Conservation (phyloP, 2,888 invertebrate species). For the Branchipolynoe longqiensis region DNA sequence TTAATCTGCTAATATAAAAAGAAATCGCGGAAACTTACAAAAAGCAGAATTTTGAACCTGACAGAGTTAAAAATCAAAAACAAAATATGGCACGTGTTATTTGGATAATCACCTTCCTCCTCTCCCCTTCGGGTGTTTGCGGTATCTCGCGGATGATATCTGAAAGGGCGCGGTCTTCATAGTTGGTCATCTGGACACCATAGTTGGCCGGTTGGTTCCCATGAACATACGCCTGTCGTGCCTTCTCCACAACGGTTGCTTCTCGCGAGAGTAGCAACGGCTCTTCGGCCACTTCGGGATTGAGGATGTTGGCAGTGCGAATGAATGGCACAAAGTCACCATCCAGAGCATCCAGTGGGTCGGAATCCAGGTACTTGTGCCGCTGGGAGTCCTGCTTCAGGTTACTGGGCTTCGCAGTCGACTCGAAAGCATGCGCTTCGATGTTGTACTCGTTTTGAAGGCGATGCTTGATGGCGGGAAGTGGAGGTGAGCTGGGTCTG, state of each 20-base stretch:
- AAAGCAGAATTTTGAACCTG: no score
- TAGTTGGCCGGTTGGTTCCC: slow-evolving; percentile 78
- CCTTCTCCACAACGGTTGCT: slow-evolving; percentile 74
- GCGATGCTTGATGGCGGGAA: slow-evolving; percentile 64
- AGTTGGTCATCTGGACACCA: slow-evolving; percentile 72
- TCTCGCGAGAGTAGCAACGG: slow-evolving; percentile 79
- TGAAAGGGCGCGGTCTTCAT: slow-evolving; percentile 59
- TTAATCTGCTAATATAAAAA: no score
- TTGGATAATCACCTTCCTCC: slow-evolving; percentile 35
- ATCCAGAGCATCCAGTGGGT: slow-evolving; percentile 65
- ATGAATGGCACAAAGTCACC: slow-evolving; percentile 79
- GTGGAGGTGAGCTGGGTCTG: slow-evolving; percentile 62
- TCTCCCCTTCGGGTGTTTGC: slow-evolving; percentile 15
- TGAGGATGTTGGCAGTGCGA: slow-evolving; percentile 78
- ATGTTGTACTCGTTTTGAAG: slow-evolving; percentile 14
- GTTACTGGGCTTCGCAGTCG: neutral
- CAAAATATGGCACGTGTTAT: no score
- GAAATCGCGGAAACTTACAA: no score
- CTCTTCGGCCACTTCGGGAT: slow-evolving; percentile 77
- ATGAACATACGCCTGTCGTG: slow-evolving; percentile 77
- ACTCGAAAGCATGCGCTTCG: slow-evolving; percentile 21
- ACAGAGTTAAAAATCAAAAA: no score
- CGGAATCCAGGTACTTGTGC: slow-evolving; percentile 62
- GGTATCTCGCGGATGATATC: slow-evolving; percentile 34
- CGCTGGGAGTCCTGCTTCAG: slow-evolving; percentile 23